Conservation (phyloP, 2,113 vertebrate species). For the Psephotus haematonotus region DNA sequence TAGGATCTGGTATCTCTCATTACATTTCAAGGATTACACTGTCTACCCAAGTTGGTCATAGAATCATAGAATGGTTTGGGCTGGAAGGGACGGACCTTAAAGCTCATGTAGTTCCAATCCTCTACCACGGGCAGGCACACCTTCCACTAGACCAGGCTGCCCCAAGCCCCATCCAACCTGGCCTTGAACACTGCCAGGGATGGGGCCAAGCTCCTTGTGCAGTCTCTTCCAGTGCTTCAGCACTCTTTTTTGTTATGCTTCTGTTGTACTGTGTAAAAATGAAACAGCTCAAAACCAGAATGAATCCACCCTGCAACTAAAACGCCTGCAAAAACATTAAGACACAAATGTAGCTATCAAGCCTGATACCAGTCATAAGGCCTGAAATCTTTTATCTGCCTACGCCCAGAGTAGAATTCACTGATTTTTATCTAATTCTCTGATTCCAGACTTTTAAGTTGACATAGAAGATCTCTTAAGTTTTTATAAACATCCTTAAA, state of each 20-base stretch:
- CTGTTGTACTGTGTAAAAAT: background rate
- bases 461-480: background rate
- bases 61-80: background rate
- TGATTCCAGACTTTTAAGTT: background rate
- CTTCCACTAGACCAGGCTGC: background rate
- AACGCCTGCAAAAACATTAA: background rate
- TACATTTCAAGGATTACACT: background rate
- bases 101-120: background rate
- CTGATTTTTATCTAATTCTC: conserved; percentile 22
- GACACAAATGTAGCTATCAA: background rate
- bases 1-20: background rate
- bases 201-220: background rate
- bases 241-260: background rate
- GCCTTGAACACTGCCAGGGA: background rate
- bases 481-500: conserved; percentile 26
- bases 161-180: background rate
- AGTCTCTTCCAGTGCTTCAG: background rate
- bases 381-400: background rate
- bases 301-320: background rate
- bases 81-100: background rate
- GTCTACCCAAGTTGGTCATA: background rate
- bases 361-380: background rate
- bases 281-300: background rate
- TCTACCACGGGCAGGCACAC: background rate
- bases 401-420: background rate